phyloP scores from a whole-genome alignment of 2,797 vertebrate species.

The Discoglossus pictus region DNA sequence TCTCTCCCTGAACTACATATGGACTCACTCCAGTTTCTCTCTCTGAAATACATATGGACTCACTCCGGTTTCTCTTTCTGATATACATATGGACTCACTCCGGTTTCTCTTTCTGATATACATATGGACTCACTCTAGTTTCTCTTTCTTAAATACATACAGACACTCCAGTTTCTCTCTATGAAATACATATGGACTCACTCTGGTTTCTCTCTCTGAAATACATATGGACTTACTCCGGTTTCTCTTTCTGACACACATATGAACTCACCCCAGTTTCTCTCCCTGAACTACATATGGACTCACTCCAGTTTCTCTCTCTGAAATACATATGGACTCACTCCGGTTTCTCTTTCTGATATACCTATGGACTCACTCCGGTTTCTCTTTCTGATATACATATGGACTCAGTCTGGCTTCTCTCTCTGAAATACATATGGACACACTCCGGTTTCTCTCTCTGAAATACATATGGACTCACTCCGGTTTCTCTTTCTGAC shows the following conservation, averaged over 20 bases:
- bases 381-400: neutral
- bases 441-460: neutral
- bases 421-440: too few species aligned
- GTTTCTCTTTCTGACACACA: neutral
- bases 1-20: too few species aligned
- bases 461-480: neutral
- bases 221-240: neutral
- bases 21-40: too few species aligned
- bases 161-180: neutral
- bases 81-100: neutral
- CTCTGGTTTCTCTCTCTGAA: neutral
- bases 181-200: neutral
- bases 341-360: neutral
- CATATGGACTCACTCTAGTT: neutral
- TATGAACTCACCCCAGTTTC: neutral
- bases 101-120: neutral
- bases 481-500: too few species aligned
- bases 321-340: neutral
- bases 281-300: neutral
- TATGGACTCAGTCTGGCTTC: too few species aligned
- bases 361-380: neutral
- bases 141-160: too few species aligned
- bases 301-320: neutral
- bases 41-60: neutral
- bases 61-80: too few species aligned